Evolutionary conservation across 2,797 vertebrate species (phyloP), one percentile per base, ranked within the genome.

Genomic region (Mus spretus): DNA sequence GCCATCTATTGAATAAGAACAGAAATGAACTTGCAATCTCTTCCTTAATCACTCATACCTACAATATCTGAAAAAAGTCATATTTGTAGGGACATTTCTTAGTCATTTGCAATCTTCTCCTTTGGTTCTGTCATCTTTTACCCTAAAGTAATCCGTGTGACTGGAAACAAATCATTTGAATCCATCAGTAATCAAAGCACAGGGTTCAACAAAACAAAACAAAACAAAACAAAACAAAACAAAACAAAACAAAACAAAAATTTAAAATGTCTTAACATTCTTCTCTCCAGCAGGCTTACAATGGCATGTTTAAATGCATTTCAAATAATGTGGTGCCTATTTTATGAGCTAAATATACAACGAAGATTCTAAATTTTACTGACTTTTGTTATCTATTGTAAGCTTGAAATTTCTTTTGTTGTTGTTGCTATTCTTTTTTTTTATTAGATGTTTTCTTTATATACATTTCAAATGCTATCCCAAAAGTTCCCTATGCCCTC

Each of bases 141-240:
- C 75, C 75, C 63, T 88, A 94, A 75, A 74, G 65, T 77, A 72
- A 1, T 72, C 63, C 82, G 47, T 86, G 59, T 12, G 85, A 89
- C 84, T 86, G 87, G 85, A 97, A 96, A 94, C 34, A 44, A 96
- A 95, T 86, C 50, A 90, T 92, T 95, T 91, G 82, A 97, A 93
- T 61, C 78, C 78, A 88, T 67, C 94, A 92, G 88, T 93, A 93
- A 96, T 97, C 96, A 93, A 97, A 96, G 67, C 50, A 88, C 37
- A 77, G 28, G 88, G 97, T 97, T 93, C 95, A 44, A 44, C 44
- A 44, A 44, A 44, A 44, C 40, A 95, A 87, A 93, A n/a, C n/a
- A n/a, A n/a, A n/a, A n/a, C n/a, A n/a, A n/a, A n/a, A n/a, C n/a
- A n/a, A n/a, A n/a, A n/a, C n/a, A n/a, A n/a, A n/a, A n/a, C n/a